Evolutionary conservation across 2,888 invertebrate genomes (phyloP).

Genomic region (Agrochola macilenta): DNA sequence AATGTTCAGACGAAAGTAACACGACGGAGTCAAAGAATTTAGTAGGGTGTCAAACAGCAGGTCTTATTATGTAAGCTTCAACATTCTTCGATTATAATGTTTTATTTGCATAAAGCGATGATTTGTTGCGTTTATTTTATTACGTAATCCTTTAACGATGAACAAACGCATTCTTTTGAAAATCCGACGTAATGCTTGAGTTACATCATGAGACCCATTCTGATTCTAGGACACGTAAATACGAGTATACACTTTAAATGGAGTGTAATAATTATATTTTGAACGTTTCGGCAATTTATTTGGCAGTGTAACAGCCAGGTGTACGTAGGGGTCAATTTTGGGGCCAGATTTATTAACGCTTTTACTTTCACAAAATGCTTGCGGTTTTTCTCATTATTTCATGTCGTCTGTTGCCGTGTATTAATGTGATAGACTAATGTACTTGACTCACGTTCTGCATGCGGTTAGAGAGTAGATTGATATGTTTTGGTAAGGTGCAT

Average conservation of each 20-base stretch:
- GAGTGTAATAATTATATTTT: conserved; percentile 38
- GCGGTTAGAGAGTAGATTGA: conserved; percentile 54
- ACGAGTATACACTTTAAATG: conserved; percentile 50
- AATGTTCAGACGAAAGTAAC: conserved; percentile 51
- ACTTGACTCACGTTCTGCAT: conserved; percentile 30
- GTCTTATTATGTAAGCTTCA: conserved; percentile 74
- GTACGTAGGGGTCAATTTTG: conserved; percentile 78
- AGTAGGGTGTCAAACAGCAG: conserved; percentile 59
- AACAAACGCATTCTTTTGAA: conserved; percentile 66
- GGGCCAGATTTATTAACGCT: conserved; percentile 80
- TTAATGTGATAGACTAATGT: conserved; percentile 45
- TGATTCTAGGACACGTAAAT: conserved; percentile 61
- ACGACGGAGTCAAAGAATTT: conserved; percentile 59
- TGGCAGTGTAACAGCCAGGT: conserved; percentile 71
- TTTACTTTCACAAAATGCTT: conserved; percentile 84
- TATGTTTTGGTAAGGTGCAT: conserved; percentile 21
- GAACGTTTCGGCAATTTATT: conserved; percentile 42
- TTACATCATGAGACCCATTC: conserved; percentile 60
- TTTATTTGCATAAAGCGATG: conserved; percentile 75
- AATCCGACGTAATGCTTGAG: conserved; percentile 56
- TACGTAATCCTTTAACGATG: conserved; percentile 61
- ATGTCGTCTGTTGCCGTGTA: conserved; percentile 53
- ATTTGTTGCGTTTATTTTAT: conserved; percentile 71
- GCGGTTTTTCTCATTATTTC: conserved; percentile 69
- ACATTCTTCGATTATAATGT: conserved; percentile 72